Base-by-base conservation (phyloP, 2,113 vertebrate species). In the Pachypanchax playfairii region DNA sequence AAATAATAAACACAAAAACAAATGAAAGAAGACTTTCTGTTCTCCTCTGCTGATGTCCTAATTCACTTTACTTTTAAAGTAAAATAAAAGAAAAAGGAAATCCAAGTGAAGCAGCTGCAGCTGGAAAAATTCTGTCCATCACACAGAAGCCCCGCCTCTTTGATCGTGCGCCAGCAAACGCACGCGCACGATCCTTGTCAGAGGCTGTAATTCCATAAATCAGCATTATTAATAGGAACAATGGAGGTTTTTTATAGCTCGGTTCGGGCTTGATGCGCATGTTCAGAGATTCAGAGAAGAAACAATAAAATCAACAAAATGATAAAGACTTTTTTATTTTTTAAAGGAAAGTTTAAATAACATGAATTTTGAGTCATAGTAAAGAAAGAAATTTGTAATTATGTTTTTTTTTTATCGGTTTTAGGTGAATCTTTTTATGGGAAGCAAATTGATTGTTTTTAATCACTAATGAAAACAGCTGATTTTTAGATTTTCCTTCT, bases 21-120 rank as follows among this genome's bases (percentile, higher is more conserved):
- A 13, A 68, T 44, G 17, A 55, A 17, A 33, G 59, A 29, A 35
- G 54, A 39, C 58, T 41, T 22, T 57, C 39, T 12, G 3, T 31
- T 62, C 22, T 0, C 51, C 18, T 54, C 14, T 5, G 0, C 14
- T 18, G 13, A 22, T 26, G 14, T 21, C 50, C 46, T 46, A 8
- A 28, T 46, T 61, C 24, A 52, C 25, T 62, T 70, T 70, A 62
- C 51, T 6, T 25, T 42, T 25, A 0, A 36, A 8, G 1, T 25
- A 4, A 49, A 35, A 61, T 17, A 21, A 15, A 38, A 14, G 35
- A 20, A 48, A n/a, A 36, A 14, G 50, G 60, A 71, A 59, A 43
- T 64, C 59, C 20, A 51, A 41, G 9, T 46, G 33, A 65, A 44
- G 50, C 56, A 67, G 44, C 44, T 74, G 51, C 55, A 65, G 53